A percentile compares a stretch with the other conserved stretches of the same genome.
Conservation (phyloP, 1,140 invertebrate species). For the Pseudoatta argentina region DNA sequence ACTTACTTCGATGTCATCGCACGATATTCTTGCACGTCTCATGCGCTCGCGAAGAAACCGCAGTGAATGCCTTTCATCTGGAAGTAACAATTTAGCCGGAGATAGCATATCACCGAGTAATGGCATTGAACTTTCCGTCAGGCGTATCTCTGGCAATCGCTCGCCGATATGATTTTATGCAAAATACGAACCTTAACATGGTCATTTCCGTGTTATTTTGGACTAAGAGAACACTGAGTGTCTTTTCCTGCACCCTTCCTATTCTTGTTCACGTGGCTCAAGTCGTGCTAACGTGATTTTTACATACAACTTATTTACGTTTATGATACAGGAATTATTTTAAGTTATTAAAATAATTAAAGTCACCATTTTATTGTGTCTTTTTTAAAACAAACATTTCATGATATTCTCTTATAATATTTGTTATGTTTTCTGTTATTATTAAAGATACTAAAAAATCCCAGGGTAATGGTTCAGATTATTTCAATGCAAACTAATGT, state of each 20-base stretch:
- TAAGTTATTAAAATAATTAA: slow-evolving; percentile 30
- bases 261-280: neutral
- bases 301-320: neutral
- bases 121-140: slow-evolving; percentile 34
- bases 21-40: neutral
- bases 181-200: neutral
- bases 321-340: neutral
- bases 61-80: slow-evolving; percentile 38
- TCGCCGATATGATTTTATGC: neutral
- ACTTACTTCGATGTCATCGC: neutral
- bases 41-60: slow-evolving; percentile 4
- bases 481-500: neutral
- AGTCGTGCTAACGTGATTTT: neutral
- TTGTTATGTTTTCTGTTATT: neutral
- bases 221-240: slow-evolving; percentile 56
- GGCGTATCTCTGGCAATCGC: neutral
- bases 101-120: neutral
- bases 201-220: slow-evolving; percentile 5
- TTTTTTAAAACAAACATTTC: neutral
- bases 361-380: neutral
- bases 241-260: neutral
- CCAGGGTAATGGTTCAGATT: neutral
- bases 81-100: neutral
- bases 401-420: neutral
- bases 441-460: neutral